Evolutionary conservation across 2,113 vertebrate genomes (phyloP), one percentile per base, ranked within the genome.

Genomic region (Scartelaos histophorus): DNA sequence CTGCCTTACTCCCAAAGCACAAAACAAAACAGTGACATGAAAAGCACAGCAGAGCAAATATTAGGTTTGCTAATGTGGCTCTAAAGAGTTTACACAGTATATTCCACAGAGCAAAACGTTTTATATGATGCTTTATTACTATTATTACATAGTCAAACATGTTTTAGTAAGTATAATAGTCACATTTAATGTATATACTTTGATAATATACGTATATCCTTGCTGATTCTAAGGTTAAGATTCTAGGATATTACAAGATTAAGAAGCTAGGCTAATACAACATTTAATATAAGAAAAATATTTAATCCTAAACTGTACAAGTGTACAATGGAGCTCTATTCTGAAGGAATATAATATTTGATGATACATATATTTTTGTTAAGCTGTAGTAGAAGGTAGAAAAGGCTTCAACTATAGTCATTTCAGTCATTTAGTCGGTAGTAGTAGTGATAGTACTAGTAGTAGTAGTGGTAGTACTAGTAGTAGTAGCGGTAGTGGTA

Each of bases 21-120:
- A 79, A 81, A 53, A 66, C 35, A 38, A 60, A 73, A 67, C 73
- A 74, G 70, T 70, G 70, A 74, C 70, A 67, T 21, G 25, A 71
- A 62, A 66, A 65, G 38, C 70, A 71, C 43, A 45, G 45, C 38
- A 70, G 22, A 54, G 71, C 34, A 64, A 43, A 29, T 60, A 35
- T 62, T 62, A 62, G 25, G 49, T 34, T 61, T 45, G 34, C 61
- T 62, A 29, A 49, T 68, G 46, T 45, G 43, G 19, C 21, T 61
- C 61, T 57, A 58, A 56, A 46, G 46, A 34, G 64, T 74, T 67
- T n/a, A 78, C 21, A 13, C 4, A 24, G 12, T 24, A 10, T 13
- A 62, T 62, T 34, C 25, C 29, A 62, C 25, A 16, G 16, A 29
- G 29, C 29, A 2, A 29, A 60, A 29, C 19, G 60, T 62, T 62